Evolutionary conservation across 2,888 invertebrate genomes (phyloP), one percentile per base, ranked within the genome.

Genomic region (Eilema depressum): DNA sequence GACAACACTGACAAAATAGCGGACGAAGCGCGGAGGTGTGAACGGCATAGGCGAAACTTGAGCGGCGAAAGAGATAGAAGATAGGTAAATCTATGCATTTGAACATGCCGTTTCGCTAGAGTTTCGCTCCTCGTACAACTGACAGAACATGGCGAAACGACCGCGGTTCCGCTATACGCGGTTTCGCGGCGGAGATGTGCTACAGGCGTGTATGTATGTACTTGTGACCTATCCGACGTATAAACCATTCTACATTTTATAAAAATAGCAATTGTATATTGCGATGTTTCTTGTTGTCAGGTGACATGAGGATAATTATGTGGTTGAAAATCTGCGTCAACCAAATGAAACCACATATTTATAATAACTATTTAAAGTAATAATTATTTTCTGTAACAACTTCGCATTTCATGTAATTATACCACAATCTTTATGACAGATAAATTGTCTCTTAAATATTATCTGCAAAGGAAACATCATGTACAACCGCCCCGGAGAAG

Each of bases 371-470:
- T 53, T 53, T n/a, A 53, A n/a, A 53, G 5, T 47, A 41, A 20
- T 47, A 1, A 33, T 53, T n/a, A n/a, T 20, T 53, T n/a, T 3
- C 20, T 47, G 20, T 47, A 20, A 47, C 7, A 17, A 2, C 20
- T 17, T 20, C 47, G 20, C 7, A 53, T 8, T n/a, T 53, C 10
- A 2, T 2, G 8, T n/a, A 53, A 53, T 53, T 53, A 53, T 53
- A 10, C n/a, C 53, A 53, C 53, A 53, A 53, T 53, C n/a, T n/a
- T 53, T n/a, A n/a, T 53, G 53, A 53, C 53, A n/a, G n/a, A 53
- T n/a, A 53, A 47, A 53, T 53, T n/a, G 53, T 53, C 53, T 8
- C 53, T n/a, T 53, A n/a, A 53, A 53, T 53, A 53, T 53, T n/a
- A 20, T 53, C 53, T n/a, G 53, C 20, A 53, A 53, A 53, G 53